Percentiles rank a stretch among this genome's conserved stretches.
Conservation (phyloP, 2,113 vertebrate genomes). For the Sinocyclocheilus grahami region DNA sequence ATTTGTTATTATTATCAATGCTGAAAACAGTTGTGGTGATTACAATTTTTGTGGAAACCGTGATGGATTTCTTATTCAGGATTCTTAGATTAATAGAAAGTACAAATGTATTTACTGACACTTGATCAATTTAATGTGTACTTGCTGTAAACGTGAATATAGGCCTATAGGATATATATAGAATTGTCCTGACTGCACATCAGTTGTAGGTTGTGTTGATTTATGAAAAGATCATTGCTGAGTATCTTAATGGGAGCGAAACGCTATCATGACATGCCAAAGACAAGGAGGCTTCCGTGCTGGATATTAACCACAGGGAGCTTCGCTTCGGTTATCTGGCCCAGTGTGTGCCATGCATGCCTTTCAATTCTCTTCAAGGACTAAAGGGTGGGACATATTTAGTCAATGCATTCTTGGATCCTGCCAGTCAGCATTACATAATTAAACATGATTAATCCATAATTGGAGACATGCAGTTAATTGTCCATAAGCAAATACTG, state of each 20-base stretch:
- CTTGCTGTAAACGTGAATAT: not conserved
- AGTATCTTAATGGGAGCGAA: not conserved
- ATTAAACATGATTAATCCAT: not conserved
- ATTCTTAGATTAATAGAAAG: not conserved
- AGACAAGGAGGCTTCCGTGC: not conserved
- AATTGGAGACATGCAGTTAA: constrained; percentile 57
- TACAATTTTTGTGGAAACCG: not conserved
- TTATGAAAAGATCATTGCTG: not conserved
- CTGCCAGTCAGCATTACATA: constrained; percentile 66
- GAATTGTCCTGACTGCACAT: not conserved
- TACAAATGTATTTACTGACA: not conserved
- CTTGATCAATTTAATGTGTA: not conserved
- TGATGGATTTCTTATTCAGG: not conserved
- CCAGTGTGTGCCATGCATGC: constrained; percentile 28
- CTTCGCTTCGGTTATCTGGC: constrained; percentile 29
- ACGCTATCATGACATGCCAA: not conserved
- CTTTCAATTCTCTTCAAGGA: constrained; percentile 23
- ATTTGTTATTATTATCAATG: not conserved
- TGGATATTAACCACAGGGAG: constrained; percentile 1
- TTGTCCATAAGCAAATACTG: not conserved
- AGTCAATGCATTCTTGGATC: constrained; percentile 66
- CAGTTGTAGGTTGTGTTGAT: not conserved
- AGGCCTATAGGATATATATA: not conserved
- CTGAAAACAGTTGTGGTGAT: not conserved
- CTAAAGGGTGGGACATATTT: constrained; percentile 58